These are phyloP conservation scores for Seriola aureovittata DNA, from an alignment of 2,113 vertebrate species.

Conservation along the genomic window DNA sequence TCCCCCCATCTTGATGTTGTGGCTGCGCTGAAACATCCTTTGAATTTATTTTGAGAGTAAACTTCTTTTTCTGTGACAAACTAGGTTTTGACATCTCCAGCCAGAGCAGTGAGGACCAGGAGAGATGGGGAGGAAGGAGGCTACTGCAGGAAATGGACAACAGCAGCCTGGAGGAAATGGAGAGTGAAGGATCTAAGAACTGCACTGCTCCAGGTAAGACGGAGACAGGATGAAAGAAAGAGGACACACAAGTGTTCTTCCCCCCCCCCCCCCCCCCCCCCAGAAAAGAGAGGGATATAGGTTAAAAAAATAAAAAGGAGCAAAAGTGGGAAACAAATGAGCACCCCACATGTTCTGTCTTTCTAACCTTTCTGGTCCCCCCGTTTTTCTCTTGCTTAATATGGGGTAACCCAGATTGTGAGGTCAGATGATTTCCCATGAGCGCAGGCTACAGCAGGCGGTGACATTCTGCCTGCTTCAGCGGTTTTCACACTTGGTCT, in stretches of 20 bases:
- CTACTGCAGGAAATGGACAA: conserved; percentile 86
- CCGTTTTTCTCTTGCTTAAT: conserved; percentile 26
- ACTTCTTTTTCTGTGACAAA: conserved; percentile 14
- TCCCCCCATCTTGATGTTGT: neutral
- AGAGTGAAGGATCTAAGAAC: conserved; percentile 83
- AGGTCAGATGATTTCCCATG: conserved; percentile 66
- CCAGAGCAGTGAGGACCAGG: conserved; percentile 68
- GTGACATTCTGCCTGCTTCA: conserved; percentile 56
- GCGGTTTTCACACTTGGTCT: conserved; percentile 44
- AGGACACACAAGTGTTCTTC: conserved; percentile 48
- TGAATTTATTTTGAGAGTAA: conserved; percentile 12
- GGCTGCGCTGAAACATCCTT: neutral
- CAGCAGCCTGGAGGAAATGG: conserved; percentile 74
- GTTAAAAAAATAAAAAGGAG: too few relatives aligned
- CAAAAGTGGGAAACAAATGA: conserved; percentile 47
- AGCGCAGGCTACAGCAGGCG: conserved; percentile 37
- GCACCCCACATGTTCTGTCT: conserved; percentile 19
- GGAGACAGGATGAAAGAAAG: conserved; percentile 47
- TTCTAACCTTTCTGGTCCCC: conserved; percentile 3
- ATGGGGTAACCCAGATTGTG: conserved; percentile 68
- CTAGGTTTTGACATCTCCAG: conserved; percentile 84
- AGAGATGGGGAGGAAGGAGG: conserved; percentile 85
- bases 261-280: neutral
- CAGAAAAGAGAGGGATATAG: conserved; percentile 8
- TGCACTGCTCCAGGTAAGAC: conserved; percentile 92